A percentile compares a stretch with the other conserved stretches of the same genome.
Conservation (phyloP, 2,113 vertebrate genomes). For the Limanda limanda region DNA sequence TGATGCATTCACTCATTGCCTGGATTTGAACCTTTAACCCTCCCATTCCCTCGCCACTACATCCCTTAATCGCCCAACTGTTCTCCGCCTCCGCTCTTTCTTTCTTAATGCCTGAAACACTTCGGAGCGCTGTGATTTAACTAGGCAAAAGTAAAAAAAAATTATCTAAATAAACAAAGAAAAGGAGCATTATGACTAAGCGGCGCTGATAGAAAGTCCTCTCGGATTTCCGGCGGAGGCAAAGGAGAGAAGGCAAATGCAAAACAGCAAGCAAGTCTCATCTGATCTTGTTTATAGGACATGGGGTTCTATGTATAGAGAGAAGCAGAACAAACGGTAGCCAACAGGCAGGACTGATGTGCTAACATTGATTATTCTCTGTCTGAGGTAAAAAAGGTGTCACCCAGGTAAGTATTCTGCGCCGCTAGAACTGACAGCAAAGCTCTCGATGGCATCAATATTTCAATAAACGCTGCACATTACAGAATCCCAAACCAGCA, state of each 20-base stretch:
- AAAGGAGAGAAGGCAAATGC: not conserved
- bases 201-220: not conserved
- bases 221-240: not conserved
- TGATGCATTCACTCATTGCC: conserved; percentile 35
- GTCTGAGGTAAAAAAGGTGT: conserved; percentile 41
- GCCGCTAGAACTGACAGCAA: conserved; percentile 48
- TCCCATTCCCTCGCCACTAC: conserved; percentile 5
- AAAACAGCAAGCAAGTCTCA: not conserved
- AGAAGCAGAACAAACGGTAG: conserved; percentile 24
- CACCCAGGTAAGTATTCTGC: conserved; percentile 38
- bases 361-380: conserved; percentile 57
- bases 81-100: conserved; percentile 35
- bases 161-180: conserved; percentile 10
- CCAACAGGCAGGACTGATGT: conserved; percentile 33
- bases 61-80: conserved; percentile 34
- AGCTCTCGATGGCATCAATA: conserved; percentile 34
- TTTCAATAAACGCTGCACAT: conserved; percentile 46
- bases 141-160: not conserved
- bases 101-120: conserved; percentile 11
- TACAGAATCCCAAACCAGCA: conserved; percentile 45
- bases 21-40: conserved; percentile 50
- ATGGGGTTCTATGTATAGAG: conserved; percentile 16
- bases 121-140: not conserved
- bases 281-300: conserved; percentile 26
- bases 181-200: conserved; percentile 1